Evolutionary conservation across 2,113 vertebrate species (phyloP), one percentile per base, ranked within the genome.

Genomic region (Burhinus oedicnemus): DNA sequence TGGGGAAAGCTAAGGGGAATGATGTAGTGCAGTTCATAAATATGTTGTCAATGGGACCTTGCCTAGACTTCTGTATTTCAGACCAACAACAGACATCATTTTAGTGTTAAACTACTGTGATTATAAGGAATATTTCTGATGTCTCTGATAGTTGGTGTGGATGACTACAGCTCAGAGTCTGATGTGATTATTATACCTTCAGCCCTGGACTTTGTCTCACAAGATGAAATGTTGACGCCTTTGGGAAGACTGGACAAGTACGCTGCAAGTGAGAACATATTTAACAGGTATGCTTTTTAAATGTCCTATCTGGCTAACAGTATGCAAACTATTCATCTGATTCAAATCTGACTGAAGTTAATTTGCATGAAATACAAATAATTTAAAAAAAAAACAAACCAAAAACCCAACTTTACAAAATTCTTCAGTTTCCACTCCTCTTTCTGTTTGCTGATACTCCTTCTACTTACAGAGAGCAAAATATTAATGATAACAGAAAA

Each of bases 191-290:
- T 99, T 99, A 97, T 99, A 98, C 98, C 98, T 98, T 99, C 99
- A 99, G 99, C 99, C 98, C 97, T 99, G 98, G 99, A 99, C 98
- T 99, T 99, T 97, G 98, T 99, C 97, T 99, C 99, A 97, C 99
- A 99, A 98, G 99, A 99, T 99, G 99, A 99, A 98, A 99, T 99
- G 99, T 98, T 99, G 98, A 99, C 99, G 40, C 99, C 99, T 68
- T 96, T 99, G 98, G 99, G 99, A 96, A 98, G 99, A 98, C 91
- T 99, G 98, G 99, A 99, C 98, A 99, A 99, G 98, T 99, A 99
- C 98, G 98, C 99, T 97, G 98, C 98, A 96, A 99, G 99, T 87
- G 99, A 99, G 97, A 99, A 99, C 98, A 97, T 99, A 95, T 99
- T 99, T 98, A 99, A 99, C 98, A 99, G 99, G 99, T 99, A 97